phyloP scores from a whole-genome alignment of 2,888 invertebrate genomes.

The Uropetala carovei region DNA sequence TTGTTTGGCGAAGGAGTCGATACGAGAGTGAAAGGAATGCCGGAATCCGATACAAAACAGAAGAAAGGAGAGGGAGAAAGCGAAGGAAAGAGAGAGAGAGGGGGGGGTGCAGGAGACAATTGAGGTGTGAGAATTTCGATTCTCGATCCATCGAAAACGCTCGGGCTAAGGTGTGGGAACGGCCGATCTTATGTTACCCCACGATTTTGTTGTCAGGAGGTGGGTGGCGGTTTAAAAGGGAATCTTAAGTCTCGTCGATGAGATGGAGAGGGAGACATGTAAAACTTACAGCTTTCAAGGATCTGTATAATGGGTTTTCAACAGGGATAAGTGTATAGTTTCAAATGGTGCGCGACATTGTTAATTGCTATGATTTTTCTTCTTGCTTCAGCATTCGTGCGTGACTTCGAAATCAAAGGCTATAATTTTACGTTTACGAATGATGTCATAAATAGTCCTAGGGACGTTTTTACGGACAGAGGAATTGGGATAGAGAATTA shows the following conservation, averaged over 20 bases:
- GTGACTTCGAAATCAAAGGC: no score
- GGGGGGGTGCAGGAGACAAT: background rate
- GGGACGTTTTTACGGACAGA: no score
- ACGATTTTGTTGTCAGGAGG: slow-evolving; percentile 23
- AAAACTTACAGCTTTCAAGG: no score
- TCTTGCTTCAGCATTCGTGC: no score
- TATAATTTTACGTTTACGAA: no score
- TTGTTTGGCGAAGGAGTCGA: background rate
- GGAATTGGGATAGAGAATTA: no score
- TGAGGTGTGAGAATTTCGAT: slow-evolving; percentile 56
- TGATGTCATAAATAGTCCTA: no score
- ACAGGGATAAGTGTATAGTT: no score
- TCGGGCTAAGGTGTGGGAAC: slow-evolving; percentile 39
- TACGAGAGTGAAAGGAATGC: slow-evolving; percentile 20
- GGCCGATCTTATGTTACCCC: background rate
- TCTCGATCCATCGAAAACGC: slow-evolving; percentile 21
- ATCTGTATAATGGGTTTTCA: no score
- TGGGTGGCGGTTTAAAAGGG: background rate
- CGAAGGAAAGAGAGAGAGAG: slow-evolving; percentile 20
- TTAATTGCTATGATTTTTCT: no score
- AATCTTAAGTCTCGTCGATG: background rate
- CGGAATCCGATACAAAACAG: background rate
- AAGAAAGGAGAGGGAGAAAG: background rate
- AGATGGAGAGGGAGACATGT: background rate
- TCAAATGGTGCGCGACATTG: no score